These are phyloP conservation scores for Ceyx melanurus DNA, from an alignment of 2,113 vertebrate species.

Conservation along the genomic window DNA sequence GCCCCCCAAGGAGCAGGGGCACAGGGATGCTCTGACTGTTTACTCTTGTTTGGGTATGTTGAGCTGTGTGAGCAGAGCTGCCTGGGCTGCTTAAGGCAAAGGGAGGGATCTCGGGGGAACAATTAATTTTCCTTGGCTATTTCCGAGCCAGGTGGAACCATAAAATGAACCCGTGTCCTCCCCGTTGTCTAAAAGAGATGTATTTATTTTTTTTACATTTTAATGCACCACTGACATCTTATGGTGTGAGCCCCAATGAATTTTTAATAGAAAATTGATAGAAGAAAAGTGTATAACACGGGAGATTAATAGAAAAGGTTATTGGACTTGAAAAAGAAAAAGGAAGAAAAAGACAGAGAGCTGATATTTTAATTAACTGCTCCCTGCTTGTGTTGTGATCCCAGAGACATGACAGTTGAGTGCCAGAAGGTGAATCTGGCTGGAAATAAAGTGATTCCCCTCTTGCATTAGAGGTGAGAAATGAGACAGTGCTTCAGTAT, in stretches of 20 bases:
- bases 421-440: conserved; percentile 53
- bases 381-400: conserved; percentile 33
- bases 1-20: not conserved
- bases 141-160: not conserved
- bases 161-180: not conserved
- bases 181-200: conserved; percentile 2
- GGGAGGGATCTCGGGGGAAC: conserved; percentile 36
- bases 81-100: conserved; percentile 1
- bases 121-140: conserved; percentile 37
- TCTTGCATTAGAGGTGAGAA: conserved; percentile 3
- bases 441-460: conserved; percentile 35
- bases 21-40: not conserved
- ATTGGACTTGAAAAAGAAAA: not conserved
- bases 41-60: conserved; percentile 41
- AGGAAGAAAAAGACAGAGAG: not conserved
- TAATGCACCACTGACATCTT: not conserved
- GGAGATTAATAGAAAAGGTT: conserved; percentile 28
- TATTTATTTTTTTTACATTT: conserved; percentile 51
- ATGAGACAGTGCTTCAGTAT: not conserved
- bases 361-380: conserved; percentile 62
- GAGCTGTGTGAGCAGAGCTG: not conserved
- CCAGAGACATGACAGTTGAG: not conserved
- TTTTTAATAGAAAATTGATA: conserved; percentile 22
- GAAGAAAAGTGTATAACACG: not conserved
- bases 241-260: not conserved